Base-by-base conservation (phyloP, 2,113 vertebrate species). In the Microtus ochrogaster region DNA sequence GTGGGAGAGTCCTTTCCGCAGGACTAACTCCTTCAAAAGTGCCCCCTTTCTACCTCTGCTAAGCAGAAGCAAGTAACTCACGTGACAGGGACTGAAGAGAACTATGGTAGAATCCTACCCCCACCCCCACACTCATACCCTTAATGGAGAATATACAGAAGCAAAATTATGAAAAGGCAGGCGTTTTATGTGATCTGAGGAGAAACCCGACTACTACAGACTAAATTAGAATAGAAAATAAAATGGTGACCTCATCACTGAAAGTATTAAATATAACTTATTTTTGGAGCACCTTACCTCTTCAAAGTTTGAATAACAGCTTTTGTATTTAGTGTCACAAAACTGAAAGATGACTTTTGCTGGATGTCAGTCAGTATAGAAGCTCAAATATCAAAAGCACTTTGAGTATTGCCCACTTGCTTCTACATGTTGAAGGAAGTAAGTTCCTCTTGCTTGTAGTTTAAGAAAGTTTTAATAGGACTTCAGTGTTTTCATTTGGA, bases 301-400 rank as follows among this genome's bases (percentile, higher is more conserved):
- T 65, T 72, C 19, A 49, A 2, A 17, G 76, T 90, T 95, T 89
- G 72, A 47, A 41, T 76, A 74, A n/a, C 63, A 85, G 58, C 63
- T 87, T 96, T 96, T 96, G 44, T 85, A 81, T 91, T 87, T 65
- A 49, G 16, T 92, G 36, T 72, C 86, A 94, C 47, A 89, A 90
- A 94, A 73, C 12, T 14, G 30, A 90, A 93, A 87, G 82, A 89
- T 66, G 61, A 21, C 49, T 72, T 86, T 94, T 28, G 21, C 74
- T 76, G 24, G 41, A 52, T 87, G n/a, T 63, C 72, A 49, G 0
- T 92, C 63, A 89, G 16, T 81, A 30, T 63, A 84, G 44, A 92
- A 77, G 33, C 3, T 82, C 79, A 83, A 84, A 65, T 63, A 90
- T 14, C 66, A 39, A 63, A 61, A 47, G 28, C 33, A 44, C 90